phyloP scores from a whole-genome alignment of 23 tunicate genomes.

The Trididemnum clinides region DNA sequence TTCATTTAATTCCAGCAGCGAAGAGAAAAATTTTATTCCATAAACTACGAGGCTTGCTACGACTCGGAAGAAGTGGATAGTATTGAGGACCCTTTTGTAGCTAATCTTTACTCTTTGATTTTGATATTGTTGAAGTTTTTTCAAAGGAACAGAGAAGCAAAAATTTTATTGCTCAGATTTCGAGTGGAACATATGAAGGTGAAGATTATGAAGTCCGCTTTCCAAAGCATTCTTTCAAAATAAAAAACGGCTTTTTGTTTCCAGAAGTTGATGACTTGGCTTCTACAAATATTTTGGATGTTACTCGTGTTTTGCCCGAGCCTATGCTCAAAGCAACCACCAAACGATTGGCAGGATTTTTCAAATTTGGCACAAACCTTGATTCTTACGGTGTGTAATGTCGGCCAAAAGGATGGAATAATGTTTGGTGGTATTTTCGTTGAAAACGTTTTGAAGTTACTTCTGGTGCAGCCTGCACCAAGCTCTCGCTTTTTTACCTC shows the following conservation, averaged over 20 bases:
- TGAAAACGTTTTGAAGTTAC: too few species aligned
- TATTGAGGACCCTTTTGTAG: background rate
- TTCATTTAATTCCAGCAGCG: background rate
- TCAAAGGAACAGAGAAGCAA: background rate
- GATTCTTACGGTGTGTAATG: background rate
- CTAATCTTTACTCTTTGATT: background rate
- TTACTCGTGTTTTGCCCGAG: background rate
- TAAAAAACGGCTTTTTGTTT: background rate
- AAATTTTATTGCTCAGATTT: slow-evolving; percentile 4
- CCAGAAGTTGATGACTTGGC: background rate
- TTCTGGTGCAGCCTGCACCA: too few species aligned
- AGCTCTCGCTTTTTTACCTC: too few species aligned
- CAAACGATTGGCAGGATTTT: too few species aligned
- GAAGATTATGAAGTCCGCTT: background rate
- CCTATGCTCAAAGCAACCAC: background rate
- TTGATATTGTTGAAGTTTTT: background rate
- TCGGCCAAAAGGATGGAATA: background rate
- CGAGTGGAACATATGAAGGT: background rate
- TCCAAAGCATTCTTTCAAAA: background rate
- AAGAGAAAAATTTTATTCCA: background rate
- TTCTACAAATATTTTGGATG: background rate
- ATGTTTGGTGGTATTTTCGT: too few species aligned
- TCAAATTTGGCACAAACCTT: too few species aligned
- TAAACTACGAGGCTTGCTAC: background rate
- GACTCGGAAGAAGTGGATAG: background rate